Evolutionary conservation across 2,113 vertebrate species (phyloP), one percentile per base, ranked within the genome.

Genomic region (Apaloderma vittatum): DNA sequence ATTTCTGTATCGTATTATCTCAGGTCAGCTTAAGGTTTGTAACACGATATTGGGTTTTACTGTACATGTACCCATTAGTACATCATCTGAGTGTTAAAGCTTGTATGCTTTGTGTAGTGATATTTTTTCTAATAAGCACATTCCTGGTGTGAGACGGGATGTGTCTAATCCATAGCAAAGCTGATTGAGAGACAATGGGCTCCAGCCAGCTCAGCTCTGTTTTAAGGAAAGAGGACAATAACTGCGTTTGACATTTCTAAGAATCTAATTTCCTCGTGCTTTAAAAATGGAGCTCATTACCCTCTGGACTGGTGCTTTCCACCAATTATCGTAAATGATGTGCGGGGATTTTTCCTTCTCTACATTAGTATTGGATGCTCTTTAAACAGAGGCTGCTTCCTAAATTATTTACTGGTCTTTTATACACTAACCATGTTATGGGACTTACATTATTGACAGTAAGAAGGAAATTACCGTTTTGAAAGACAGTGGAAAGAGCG

Each of bases 161-260:
- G 97, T 92, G 88, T 93, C 97, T 97, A 95, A 98, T 98, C 97
- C 97, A 96, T 80, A 96, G 95, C 97, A 98, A 97, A 98, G 98
- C 97, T 98, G 93, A 96, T 95, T 94, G 97, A 97, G 95, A 98
- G 94, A 98, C 96, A 94, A 71, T 97, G 97, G 96, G 93, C 84
- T 95, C 93, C 90, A 96, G 97, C 97, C 97, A 98, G 94, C 66
- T 93, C 96, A 97, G 91, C 93, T 97, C 89, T 79, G 90, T 97
- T 98, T 98, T 97, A 97, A 98, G 97, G 94, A 92, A 98, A 79
- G 94, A 91, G 63, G 94, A 97, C 97, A 98, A 97, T 98, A 98
- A 98, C 97, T 96, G 93, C 18, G 4, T 90, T 88, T 97, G 98
- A 97, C 97, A 95, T 98, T 98, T 97, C 96, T 98, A 97, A 98